Conservation (phyloP, 35 echinoderm and acorn worm species). For the Chiridota heheva region DNA sequence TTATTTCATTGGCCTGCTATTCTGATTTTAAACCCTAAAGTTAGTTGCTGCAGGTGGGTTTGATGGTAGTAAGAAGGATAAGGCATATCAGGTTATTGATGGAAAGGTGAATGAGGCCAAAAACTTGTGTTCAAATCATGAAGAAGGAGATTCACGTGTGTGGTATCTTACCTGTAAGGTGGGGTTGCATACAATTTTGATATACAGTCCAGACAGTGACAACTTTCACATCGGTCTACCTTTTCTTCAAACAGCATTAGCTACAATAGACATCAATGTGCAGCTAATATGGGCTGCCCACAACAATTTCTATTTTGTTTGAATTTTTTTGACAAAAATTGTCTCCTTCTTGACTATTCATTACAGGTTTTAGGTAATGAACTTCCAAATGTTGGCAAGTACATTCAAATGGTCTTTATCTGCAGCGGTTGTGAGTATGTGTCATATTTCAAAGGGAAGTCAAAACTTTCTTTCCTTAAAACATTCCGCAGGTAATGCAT, state of each 20-base stretch:
- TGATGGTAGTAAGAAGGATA: no score
- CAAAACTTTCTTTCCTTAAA: constrained; percentile 25
- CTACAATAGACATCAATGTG: neutral
- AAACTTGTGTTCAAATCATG: no score
- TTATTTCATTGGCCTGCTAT: no score
- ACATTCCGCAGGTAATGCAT: constrained; percentile 16
- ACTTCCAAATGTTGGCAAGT: constrained; percentile 10
- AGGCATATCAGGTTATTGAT: no score
- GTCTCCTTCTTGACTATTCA: constrained; percentile 19
- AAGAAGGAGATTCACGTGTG: no score
- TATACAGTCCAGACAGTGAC: constrained; percentile 14
- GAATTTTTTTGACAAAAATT: constrained; percentile 3
- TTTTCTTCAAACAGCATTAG: neutral
- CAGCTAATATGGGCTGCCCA: neutral
- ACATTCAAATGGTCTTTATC: constrained; percentile 49
- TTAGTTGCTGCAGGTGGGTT: constrained; percentile 4
- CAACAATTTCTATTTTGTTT: constrained; percentile 46
- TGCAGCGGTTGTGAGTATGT: constrained; percentile 70
- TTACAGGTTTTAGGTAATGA: constrained; percentile 11
- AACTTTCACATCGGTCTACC: constrained; percentile 6
- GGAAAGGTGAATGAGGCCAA: no score
- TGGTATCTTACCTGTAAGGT: neutral
- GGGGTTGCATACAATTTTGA: neutral
- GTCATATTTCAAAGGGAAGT: constrained; percentile 56
- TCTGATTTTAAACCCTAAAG: neutral